Evolutionary conservation across 2,888 invertebrate genomes (phyloP), one percentile per base, ranked within the genome.

Genomic region (Eilema griseolum): DNA sequence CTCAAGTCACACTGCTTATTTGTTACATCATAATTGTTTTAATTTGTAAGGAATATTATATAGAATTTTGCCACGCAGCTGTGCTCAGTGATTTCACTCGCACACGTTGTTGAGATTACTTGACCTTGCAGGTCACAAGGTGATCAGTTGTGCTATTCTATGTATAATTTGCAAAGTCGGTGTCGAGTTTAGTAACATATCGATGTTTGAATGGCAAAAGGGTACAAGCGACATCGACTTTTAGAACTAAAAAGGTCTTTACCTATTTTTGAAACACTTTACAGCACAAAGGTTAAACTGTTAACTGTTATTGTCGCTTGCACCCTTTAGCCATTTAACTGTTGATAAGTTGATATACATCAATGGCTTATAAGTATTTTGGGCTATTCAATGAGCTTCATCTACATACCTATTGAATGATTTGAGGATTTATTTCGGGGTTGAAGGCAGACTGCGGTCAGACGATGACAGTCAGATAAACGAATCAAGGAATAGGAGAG

Each of bases 1-100:
- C 7, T 64, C 64, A 52, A 64, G 52, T 14, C 26, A 64, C 52
- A 64, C 28, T 24, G 28, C 28, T 28, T n/a, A 52, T 64, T 46
- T 31, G 31, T 64, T 64, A 31, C 64, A 26, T 64, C 28, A 64
- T 28, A 52, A 28, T 28, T 64, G 24, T 28, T 26, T n/a, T 52
- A 64, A 64, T 41, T 52, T 64, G 12, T n/a, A 52, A 31, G 16
- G 28, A 28, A n/a, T 52, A 31, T n/a, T 52, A 14, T 8, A 28
- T 31, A 52, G 52, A 61, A 61, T 52, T 14, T 28, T 31, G 31
- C 12, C 3, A 46, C 41, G n/a, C 8, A 59, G 23, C 24, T 24
- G 57, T 24, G 24, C 24, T 24, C 12, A 16, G 57, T 59, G 26
- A 59, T 24, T 59, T 59, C 23, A 23, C 12, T 59, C 26, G 26